These are phyloP conservation scores for Drosophila albomicans DNA, from an alignment of 1,140 invertebrate genomes.

Conservation along the genomic window DNA sequence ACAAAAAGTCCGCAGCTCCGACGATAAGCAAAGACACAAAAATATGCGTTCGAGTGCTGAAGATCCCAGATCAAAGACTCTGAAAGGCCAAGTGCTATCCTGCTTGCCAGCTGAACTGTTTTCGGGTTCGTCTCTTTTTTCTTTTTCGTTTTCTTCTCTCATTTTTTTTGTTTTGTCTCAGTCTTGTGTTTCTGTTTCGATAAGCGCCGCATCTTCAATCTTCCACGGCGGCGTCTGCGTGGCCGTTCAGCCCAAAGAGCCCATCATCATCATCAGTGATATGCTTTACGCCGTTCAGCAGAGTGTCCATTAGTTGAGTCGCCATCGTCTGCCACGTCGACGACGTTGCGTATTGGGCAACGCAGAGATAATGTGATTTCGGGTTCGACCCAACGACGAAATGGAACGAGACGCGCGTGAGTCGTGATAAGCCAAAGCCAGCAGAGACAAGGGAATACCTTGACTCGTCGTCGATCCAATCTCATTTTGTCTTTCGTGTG, in stretches of 20 bases:
- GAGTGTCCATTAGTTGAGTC: constrained; percentile 77
- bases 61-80: constrained; percentile 36
- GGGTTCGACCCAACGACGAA: constrained; percentile 63
- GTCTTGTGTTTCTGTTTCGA: constrained; percentile 55
- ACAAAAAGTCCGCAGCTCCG: constrained; percentile 66
- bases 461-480: constrained; percentile 53
- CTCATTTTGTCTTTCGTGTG: constrained; percentile 79
- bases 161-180: constrained; percentile 22
- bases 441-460: constrained; percentile 81
- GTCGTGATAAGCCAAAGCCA: constrained; percentile 68
- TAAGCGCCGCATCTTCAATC: constrained; percentile 84
- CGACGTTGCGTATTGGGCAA: constrained; percentile 62
- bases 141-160: constrained; percentile 29
- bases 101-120: constrained; percentile 67
- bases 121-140: constrained; percentile 55
- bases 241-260: constrained; percentile 40
- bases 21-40: constrained; percentile 67
- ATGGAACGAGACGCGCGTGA: constrained; percentile 80
- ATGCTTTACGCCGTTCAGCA: constrained; percentile 72
- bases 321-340: constrained; percentile 63
- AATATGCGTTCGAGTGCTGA: constrained; percentile 54
- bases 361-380: constrained; percentile 76
- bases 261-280: constrained; percentile 66
- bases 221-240: constrained; percentile 67
- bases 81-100: constrained; percentile 35